phyloP scores from a whole-genome alignment of 2,113 vertebrate species.

The Pterocles burchelli region DNA sequence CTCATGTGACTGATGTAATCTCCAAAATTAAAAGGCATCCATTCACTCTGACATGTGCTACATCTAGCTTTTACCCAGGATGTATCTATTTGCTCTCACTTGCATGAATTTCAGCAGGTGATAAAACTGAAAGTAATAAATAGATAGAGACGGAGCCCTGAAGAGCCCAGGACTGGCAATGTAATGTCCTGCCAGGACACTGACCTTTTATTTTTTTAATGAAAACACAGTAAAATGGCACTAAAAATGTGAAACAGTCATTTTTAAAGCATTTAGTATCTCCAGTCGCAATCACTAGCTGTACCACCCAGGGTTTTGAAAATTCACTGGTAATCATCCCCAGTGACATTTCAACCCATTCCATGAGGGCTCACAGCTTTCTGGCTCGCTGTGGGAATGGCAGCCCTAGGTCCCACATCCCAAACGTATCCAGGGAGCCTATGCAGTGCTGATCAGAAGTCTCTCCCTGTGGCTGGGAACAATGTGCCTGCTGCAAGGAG shows the following conservation, averaged over 20 bases:
- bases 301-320: neutral
- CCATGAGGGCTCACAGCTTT: neutral
- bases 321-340: neutral
- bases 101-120: conserved; percentile 1
- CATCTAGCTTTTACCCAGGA: conserved; percentile 23
- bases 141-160: conserved; percentile 7
- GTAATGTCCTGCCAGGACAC: conserved; percentile 13
- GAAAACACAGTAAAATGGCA: conserved; percentile 39
- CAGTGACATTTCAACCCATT: neutral
- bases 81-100: neutral
- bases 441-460: neutral
- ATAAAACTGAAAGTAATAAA: conserved; percentile 35
- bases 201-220: conserved; percentile 58
- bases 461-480: neutral
- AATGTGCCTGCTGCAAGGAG: neutral
- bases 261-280: neutral
- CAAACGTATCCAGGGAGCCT: neutral
- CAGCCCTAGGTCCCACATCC: neutral
- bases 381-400: neutral
- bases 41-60: neutral
- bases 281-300: neutral
- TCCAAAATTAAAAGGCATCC: conserved; percentile 56
- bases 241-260: neutral
- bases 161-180: conserved; percentile 15
- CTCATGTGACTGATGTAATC: conserved; percentile 31